These are phyloP conservation scores for Labeo catla DNA, from an alignment of 2,113 vertebrate genomes.

Conservation along the genomic window DNA sequence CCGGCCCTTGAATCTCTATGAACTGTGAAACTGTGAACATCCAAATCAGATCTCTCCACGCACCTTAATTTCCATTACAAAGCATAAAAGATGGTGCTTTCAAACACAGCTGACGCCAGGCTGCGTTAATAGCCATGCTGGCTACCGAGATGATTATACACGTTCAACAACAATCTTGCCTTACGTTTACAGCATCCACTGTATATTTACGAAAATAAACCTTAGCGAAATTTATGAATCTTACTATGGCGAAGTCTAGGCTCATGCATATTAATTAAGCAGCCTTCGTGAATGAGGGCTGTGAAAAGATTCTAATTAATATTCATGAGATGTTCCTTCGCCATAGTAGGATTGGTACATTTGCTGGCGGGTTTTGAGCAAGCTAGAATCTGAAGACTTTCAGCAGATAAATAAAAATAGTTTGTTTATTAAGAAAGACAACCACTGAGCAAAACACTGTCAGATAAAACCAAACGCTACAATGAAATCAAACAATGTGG, in stretches of 20 bases:
- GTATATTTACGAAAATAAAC: neutral
- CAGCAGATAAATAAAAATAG: neutral
- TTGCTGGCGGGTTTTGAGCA: neutral
- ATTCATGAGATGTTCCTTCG: neutral
- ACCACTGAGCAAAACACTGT: neutral
- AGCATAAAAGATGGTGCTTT: constrained; percentile 12
- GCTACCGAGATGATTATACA: neutral
- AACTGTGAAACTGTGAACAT: constrained; percentile 19
- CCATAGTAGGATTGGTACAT: neutral
- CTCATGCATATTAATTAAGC: constrained; percentile 4
- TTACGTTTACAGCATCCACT: neutral
- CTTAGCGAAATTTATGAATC: neutral
- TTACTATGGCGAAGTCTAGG: neutral
- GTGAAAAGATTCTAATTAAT: neutral
- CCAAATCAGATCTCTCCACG: neutral
- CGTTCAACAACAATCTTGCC: neutral
- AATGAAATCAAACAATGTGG: constrained; percentile 11
- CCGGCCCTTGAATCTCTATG: constrained; percentile 44
- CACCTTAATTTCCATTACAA: neutral
- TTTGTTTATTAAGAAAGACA: neutral
- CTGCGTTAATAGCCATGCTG: neutral
- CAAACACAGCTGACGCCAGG: constrained; percentile 11
- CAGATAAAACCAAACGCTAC: neutral
- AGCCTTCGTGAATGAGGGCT: neutral
- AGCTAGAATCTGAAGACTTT: neutral